Conservation (phyloP, 2,888 invertebrate genomes). For the Suillia variegata region DNA sequence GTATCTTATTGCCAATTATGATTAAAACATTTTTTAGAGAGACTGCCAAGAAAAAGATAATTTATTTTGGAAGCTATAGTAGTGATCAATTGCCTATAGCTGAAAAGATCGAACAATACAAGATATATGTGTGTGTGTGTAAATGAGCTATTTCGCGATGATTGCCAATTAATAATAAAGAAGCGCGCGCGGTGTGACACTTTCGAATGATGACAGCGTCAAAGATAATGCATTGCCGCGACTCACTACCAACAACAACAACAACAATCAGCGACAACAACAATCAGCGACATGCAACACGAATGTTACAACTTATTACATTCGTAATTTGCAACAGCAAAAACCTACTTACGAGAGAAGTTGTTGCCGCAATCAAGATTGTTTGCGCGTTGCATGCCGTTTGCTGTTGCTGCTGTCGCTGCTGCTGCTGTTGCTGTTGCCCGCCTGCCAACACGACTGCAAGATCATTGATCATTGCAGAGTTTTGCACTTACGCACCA, state of each 20-base stretch:
- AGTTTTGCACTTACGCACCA: background rate
- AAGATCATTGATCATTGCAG: slow-evolving; percentile 23
- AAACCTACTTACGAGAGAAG: background rate
- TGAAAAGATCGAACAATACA: too few species aligned
- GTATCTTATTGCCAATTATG: too few species aligned
- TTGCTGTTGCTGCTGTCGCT: too few species aligned
- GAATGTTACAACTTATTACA: slow-evolving; percentile 12
- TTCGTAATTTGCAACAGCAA: slow-evolving; percentile 11
- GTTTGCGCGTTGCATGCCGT: too few species aligned
- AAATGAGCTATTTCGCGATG: background rate
- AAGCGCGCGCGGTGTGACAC: slow-evolving; percentile 34
- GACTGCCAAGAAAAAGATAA: too few species aligned
- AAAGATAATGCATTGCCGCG: slow-evolving; percentile 29
- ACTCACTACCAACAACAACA: background rate
- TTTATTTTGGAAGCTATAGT: too few species aligned
- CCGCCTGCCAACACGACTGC: slow-evolving; percentile 5
- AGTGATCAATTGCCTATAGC: too few species aligned
- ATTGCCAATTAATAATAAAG: slow-evolving; percentile 35
- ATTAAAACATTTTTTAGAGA: too few species aligned
- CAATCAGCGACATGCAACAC: too few species aligned
- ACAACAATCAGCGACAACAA: too few species aligned
- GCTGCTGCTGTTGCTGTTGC: too few species aligned
- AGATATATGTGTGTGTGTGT: too few species aligned
- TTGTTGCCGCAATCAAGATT: slow-evolving; percentile 16
- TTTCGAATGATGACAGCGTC: slow-evolving; percentile 35